These are phyloP conservation scores for Conops quadrifasciatus DNA, from an alignment of 2,888 invertebrate genomes.

Conservation along the genomic window DNA sequence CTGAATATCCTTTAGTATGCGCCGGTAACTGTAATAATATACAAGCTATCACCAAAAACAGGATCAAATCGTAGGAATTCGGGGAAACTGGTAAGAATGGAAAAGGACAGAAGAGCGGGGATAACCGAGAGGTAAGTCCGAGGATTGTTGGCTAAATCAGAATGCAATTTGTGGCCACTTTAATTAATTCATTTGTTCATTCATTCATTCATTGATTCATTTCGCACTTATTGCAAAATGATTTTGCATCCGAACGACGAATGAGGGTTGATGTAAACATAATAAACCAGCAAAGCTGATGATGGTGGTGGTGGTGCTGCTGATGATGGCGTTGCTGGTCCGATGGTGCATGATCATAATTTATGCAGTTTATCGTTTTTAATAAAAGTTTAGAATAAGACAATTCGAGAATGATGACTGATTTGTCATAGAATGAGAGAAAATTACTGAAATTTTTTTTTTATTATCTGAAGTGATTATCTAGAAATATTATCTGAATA, in stretches of 20 bases:
- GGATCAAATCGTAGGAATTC: neutral
- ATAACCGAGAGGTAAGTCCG: neutral
- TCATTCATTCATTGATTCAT: too few relatives aligned
- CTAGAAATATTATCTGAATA: too few relatives aligned
- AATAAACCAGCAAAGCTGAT: too few relatives aligned
- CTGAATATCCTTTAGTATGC: neutral
- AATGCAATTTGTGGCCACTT: conserved; percentile 35
- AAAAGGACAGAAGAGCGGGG: neutral
- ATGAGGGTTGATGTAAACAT: neutral
- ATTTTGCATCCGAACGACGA: neutral
- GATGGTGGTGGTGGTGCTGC: too few relatives aligned
- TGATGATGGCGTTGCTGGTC: too few relatives aligned
- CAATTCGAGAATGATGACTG: neutral
- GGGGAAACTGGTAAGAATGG: neutral
- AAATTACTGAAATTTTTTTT: neutral
- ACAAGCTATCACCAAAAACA: neutral
- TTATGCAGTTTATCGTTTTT: conserved; percentile 63
- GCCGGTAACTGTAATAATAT: conserved; percentile 29
- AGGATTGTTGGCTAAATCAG: conserved; percentile 1
- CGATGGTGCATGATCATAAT: conserved; percentile 59
- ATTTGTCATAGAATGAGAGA: neutral
- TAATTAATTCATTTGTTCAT: conserved; percentile 58
- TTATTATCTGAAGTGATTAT: too few relatives aligned
- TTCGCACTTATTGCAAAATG: neutral
- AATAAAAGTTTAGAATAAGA: conserved; percentile 43